phyloP scores from a whole-genome alignment of 2,113 vertebrate genomes.

The Artemisiospiza belli region DNA sequence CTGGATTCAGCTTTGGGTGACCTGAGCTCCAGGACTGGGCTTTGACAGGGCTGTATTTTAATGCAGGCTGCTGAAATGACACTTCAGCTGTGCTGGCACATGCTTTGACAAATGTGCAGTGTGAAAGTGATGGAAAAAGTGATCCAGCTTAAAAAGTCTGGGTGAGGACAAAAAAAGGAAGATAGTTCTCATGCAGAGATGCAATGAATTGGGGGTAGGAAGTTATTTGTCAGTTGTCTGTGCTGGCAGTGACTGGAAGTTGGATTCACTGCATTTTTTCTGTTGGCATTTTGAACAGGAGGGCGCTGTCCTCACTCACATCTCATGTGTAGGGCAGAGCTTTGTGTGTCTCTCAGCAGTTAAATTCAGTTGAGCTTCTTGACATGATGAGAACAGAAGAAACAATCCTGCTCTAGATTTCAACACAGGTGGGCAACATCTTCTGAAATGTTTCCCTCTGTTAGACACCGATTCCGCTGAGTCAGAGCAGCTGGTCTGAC shows the following conservation, averaged over 20 bases:
- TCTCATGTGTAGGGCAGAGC: not conserved
- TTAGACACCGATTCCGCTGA: not conserved
- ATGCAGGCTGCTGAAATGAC: not conserved
- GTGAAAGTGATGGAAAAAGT: not conserved
- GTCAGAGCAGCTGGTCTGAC: not conserved
- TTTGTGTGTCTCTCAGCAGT: not conserved
- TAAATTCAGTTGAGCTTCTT: not conserved
- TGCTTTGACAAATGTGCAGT: not conserved
- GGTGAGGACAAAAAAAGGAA: not conserved
- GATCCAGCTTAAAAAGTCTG: not conserved
- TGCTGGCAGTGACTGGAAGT: not conserved
- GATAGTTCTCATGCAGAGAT: not conserved
- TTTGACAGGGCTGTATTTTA: not conserved
- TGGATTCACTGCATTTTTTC: not conserved
- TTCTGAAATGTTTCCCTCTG: not conserved
- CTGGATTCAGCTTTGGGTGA: not conserved
- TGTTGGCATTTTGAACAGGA: not conserved
- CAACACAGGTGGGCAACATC: not conserved
- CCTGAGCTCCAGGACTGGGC: not conserved
- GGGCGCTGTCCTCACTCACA: not conserved
- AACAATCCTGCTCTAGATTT: not conserved
- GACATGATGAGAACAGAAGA: not conserved
- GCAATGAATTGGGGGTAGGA: not conserved
- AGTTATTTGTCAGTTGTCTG: not conserved
- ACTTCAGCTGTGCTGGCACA: not conserved